phyloP scores from a whole-genome alignment of 2,113 vertebrate genomes.

The Amphiprion ocellaris region DNA sequence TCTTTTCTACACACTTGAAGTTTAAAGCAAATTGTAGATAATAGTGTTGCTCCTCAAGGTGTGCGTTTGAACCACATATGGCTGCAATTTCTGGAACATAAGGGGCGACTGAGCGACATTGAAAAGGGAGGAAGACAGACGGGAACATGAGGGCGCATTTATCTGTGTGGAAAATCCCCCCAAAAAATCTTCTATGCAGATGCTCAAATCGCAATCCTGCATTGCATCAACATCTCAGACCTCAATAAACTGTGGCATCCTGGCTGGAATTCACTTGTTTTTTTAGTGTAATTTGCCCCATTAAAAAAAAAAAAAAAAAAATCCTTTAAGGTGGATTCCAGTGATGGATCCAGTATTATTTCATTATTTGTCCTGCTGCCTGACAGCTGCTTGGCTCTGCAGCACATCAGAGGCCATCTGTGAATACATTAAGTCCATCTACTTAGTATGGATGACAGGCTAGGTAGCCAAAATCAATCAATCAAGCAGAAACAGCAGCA shows the following conservation, averaged over 20 bases:
- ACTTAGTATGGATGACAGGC: constrained; percentile 55
- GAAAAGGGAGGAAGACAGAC: constrained; percentile 18
- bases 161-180: constrained; percentile 46
- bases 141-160: constrained; percentile 62
- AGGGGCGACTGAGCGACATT: constrained; percentile 24
- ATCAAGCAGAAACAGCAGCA: background rate
- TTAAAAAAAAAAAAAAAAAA: background rate
- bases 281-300: background rate
- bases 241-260: constrained; percentile 55
- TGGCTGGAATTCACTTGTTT: constrained; percentile 30
- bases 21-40: constrained; percentile 66
- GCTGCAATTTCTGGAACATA: constrained; percentile 70
- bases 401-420: constrained; percentile 24
- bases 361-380: constrained; percentile 16
- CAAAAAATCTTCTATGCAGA: constrained; percentile 54
- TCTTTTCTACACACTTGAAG: constrained; percentile 28
- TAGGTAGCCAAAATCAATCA: constrained; percentile 22
- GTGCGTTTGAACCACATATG: constrained; percentile 74
- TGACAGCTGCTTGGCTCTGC: background rate
- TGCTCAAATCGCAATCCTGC: constrained; percentile 47
- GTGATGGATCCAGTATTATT: background rate
- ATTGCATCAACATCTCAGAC: constrained; percentile 55
- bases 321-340: constrained; percentile 15
- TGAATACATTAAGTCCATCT: constrained; percentile 36
- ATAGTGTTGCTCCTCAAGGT: constrained; percentile 72